Conservation (phyloP, 2,113 vertebrate species). For the Guaruba guarouba region DNA sequence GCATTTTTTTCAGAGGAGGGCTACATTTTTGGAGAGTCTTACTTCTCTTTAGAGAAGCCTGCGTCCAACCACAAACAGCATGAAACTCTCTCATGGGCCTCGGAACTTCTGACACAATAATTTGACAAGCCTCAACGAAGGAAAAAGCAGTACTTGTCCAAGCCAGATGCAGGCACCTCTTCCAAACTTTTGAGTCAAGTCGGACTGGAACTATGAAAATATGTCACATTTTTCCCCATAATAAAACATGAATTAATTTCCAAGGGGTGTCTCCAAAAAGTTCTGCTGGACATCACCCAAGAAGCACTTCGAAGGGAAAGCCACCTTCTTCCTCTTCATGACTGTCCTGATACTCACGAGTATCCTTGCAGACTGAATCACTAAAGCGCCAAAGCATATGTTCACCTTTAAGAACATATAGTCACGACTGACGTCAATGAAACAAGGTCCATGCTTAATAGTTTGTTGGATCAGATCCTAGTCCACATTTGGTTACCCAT, state of each 20-base stretch:
- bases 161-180: not conserved
- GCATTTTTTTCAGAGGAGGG: not conserved
- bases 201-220: not conserved
- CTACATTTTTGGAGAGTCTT: not conserved
- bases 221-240: not conserved
- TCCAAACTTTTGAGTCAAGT: not conserved
- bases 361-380: not conserved
- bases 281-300: not conserved
- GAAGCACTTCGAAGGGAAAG: not conserved
- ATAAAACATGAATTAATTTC: not conserved
- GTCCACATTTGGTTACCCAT: not conserved
- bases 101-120: not conserved
- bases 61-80: not conserved
- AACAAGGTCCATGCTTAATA: not conserved
- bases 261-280: not conserved
- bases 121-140: not conserved
- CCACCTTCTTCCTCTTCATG: not conserved
- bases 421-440: not conserved
- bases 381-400: not conserved
- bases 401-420: not conserved
- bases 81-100: not conserved
- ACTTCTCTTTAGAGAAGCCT: not conserved
- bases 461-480: slow-evolving; percentile 34
- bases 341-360: not conserved
- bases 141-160: not conserved